Evolutionary conservation across 1,140 invertebrate species (phyloP).

Genomic region (Aphis gossypii): DNA sequence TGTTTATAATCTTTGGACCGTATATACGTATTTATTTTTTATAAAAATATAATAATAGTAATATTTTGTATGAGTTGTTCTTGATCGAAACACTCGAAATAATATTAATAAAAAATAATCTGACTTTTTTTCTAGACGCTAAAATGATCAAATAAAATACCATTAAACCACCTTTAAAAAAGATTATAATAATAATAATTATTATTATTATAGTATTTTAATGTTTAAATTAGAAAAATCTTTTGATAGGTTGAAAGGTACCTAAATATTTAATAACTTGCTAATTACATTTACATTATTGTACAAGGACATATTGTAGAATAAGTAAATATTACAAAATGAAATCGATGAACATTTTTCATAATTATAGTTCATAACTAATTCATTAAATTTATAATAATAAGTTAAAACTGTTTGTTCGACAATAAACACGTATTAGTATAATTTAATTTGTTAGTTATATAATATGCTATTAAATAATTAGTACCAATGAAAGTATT

Average conservation of each 20-base stretch:
- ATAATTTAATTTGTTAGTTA: neutral
- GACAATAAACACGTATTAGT: neutral
- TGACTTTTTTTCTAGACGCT: neutral
- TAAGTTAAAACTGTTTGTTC: neutral
- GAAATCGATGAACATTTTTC: neutral
- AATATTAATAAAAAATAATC: neutral
- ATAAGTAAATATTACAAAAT: neutral
- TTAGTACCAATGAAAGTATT: neutral
- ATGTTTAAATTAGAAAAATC: neutral
- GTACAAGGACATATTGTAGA: neutral
- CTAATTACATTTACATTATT: neutral
- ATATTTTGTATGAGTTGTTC: neutral
- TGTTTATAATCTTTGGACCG: slow-evolving; percentile 4
- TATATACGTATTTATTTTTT: neutral
- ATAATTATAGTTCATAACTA: neutral
- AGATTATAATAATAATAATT: neutral
- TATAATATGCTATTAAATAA: neutral
- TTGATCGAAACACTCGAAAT: neutral
- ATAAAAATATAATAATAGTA: neutral
- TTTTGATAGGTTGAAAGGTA: neutral
- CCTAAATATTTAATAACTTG: neutral
- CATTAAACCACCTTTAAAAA: no score
- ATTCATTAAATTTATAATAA: neutral
- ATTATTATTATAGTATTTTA: neutral
- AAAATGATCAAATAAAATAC: no score